phyloP scores from a whole-genome alignment of 2,888 invertebrate genomes.

The Dioctria rufipes region DNA sequence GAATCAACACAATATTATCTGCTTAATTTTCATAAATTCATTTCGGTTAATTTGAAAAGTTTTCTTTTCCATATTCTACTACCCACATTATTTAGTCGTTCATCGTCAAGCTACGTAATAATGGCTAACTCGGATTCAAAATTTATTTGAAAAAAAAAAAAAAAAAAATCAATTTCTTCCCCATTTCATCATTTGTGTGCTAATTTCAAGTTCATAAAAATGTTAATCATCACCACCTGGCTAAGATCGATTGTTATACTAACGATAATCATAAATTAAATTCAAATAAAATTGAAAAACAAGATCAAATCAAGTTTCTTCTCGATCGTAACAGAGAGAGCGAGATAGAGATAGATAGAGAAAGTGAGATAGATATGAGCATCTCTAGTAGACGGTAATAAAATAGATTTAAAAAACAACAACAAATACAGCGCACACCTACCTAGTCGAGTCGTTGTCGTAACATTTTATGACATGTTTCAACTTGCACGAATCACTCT shows the following conservation, averaged over 20 bases:
- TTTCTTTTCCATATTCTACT: no score
- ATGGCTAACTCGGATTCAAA: no score
- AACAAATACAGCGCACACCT: not conserved
- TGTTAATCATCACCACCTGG: conserved; percentile 9
- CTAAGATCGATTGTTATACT: not conserved
- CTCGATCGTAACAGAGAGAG: not conserved
- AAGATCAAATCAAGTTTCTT: conserved; percentile 10
- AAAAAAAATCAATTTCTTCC: no score
- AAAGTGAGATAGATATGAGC: not conserved
- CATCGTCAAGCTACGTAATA: no score
- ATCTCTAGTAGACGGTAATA: not conserved
- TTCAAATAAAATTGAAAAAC: conserved; percentile 9
- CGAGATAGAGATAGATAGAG: no score
- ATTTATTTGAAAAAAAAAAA: no score
- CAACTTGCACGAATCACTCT: conserved; percentile 1
- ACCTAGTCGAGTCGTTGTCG: not conserved
- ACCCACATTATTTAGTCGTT: no score
- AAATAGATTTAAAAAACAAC: no score
- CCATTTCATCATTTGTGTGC: not conserved
- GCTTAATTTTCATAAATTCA: no score
- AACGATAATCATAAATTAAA: not conserved
- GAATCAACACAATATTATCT: no score
- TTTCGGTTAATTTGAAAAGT: no score
- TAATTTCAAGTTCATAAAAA: conserved; percentile 19
- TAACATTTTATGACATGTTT: not conserved